Evolutionary conservation across 2,888 invertebrate species (phyloP), one percentile per base, ranked within the genome.

Genomic region (Spisula subtruncata): DNA sequence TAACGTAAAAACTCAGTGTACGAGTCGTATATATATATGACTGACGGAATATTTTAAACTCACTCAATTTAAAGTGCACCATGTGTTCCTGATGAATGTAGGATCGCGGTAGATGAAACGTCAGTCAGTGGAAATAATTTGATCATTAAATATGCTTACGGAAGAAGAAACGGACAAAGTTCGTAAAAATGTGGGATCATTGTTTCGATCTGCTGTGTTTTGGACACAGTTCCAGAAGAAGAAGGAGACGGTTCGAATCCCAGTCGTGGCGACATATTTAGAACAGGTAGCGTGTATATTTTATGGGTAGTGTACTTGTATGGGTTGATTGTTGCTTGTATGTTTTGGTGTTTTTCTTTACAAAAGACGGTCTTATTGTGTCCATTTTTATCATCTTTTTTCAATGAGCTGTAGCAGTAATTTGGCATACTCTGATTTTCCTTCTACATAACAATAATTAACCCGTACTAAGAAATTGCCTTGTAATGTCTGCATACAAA

Each of bases 191-290:
- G 79, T 56, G 14, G 71, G 71, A 25, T 20, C 20, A n/a, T 60
- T 85, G 41, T 85, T 85, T 56, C 75, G 51, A 10, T 80, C 79
- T 0, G 54, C 85, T 8, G 20, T 85, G 18, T 85, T 35, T 25
- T 85, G 85, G 85, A 41, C 85, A 25, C 25, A 56, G 35, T 80
- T 85, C 32, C 56, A 35, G 12, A 51, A 56, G 56, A 79, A 85
- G 32, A 85, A 85, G 32, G 80, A 79, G n/a, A 80, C 54, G 18
- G 80, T 85, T 8, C 29, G 25, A 25, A 35, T 80, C 18, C 85
- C 85, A 8, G 46, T n/a, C 0, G 54, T 85, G 32, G 46, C 54
- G 51, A 80, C 80, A 25, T 85, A 85, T 41, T n/a, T 85, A 18
- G 35, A 79, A 5, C 80, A 85, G 85, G 85, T 85, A 85, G 20